Base-by-base conservation (phyloP, 2,113 vertebrate species). In the Mus pahari region DNA sequence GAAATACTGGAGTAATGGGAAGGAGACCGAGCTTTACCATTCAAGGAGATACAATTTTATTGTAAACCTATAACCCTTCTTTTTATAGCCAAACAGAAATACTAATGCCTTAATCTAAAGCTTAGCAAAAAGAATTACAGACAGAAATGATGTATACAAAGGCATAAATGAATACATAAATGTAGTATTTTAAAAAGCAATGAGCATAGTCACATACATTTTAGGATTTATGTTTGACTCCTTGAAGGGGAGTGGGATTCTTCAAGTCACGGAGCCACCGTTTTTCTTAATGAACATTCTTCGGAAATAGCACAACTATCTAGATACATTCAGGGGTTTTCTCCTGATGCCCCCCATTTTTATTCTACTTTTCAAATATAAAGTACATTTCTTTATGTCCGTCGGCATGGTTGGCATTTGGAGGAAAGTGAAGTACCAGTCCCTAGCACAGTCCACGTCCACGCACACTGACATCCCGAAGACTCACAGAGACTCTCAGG, bases 21-120 rank as follows among this genome's bases (percentile, higher is more conserved):
- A 95, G 53, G 86, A 90, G 86, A 77, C 33, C 45, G 31, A 39
- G 70, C 83, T 94, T 93, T 91, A 89, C 86, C 31, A 58, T 94
- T 89, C 28, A 36, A 68, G 14, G 73, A 70, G 82, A 58, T 73
- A 73, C 33, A 71, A 64, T 26, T 92, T 94, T 86, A 83, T 68
- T 53, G 13, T 68, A 87, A 94, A 92, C 60, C 64, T 74, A 0
- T 60, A 92, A 60, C 89, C 6, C 83, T 97, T 89, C n/a, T 86
- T 90, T 90, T 86, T 75, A 81, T 33, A 86, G 48, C 2, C 71
- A 81, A 77, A 58, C 73, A 39, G 92, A 24, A 94, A 92, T 83
- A 86, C 26, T 87, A 39, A 53, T 86, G 9, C 42, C 71, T 91
- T 96, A 60, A 89, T 92, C 33, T 17, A 70, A 84, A 81, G 31